These are phyloP conservation scores for Semibalanus balanoides DNA, from an alignment of 1,140 invertebrate species.

Conservation along the genomic window DNA sequence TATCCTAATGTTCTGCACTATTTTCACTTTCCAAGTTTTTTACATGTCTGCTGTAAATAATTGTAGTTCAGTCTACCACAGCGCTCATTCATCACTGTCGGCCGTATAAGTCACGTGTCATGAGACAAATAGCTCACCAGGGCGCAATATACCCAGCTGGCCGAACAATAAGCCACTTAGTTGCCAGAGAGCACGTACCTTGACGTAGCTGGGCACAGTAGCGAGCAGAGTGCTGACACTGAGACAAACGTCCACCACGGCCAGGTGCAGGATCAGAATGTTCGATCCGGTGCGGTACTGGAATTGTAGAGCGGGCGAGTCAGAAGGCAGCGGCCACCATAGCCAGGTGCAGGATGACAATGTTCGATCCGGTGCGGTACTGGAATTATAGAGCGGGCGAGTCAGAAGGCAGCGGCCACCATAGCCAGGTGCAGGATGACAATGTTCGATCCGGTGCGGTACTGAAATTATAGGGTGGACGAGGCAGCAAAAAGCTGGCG, in stretches of 20 bases:
- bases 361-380: background rate
- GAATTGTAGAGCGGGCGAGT: background rate
- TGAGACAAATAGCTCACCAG: too few relatives aligned
- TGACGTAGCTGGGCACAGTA: slow-evolving; percentile 31
- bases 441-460: background rate
- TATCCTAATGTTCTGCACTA: too few relatives aligned
- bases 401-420: slow-evolving; percentile 47
- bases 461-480: background rate
- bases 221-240: slow-evolving; percentile 43
- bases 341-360: slow-evolving; percentile 39
- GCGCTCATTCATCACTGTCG: too few relatives aligned
- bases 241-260: slow-evolving; percentile 47
- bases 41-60: too few relatives aligned
- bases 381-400: background rate
- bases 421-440: slow-evolving; percentile 41
- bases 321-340: slow-evolving; percentile 47
- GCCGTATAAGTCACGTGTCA: too few relatives aligned
- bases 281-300: background rate
- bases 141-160: background rate
- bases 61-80: too few relatives aligned
- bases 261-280: slow-evolving; percentile 36
- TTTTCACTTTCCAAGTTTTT: too few relatives aligned
- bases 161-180: background rate
- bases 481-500: too few relatives aligned
- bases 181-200: slow-evolving; percentile 11